Conservation (phyloP, 2,113 vertebrate species). For the Sprattus sprattus region DNA sequence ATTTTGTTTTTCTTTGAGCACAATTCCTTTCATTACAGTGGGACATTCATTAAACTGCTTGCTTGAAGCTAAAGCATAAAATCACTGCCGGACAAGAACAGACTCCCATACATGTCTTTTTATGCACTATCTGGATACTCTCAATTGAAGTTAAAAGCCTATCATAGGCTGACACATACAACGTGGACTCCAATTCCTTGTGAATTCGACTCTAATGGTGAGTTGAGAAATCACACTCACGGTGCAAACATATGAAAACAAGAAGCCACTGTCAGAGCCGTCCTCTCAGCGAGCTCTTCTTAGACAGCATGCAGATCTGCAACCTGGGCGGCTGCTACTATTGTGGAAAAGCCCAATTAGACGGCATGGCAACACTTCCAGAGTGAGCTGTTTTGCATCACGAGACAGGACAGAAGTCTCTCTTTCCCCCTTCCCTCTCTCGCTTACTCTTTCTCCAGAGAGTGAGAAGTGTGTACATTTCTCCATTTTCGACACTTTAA, state of each 20-base stretch:
- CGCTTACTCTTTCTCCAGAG: background rate
- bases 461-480: background rate
- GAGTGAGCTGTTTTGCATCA: constrained; percentile 41
- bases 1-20: background rate
- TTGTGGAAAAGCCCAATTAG: constrained; percentile 45
- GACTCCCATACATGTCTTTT: background rate
- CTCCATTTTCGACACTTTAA: constrained; percentile 3
- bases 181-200: background rate
- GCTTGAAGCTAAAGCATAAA: constrained; percentile 4
- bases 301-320: constrained; percentile 42
- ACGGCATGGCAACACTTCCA: constrained; percentile 35
- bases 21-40: constrained; percentile 12
- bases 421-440: too few relatives aligned
- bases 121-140: background rate
- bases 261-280: constrained; percentile 33
- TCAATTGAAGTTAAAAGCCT: background rate
- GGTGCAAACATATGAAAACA: constrained; percentile 47
- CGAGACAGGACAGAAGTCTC: constrained; percentile 6
- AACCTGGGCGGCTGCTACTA: constrained; percentile 33
- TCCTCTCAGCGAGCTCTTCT: constrained; percentile 34
- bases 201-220: constrained; percentile 40
- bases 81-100: background rate
- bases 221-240: constrained; percentile 40
- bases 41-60: background rate
- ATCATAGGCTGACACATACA: constrained; percentile 30